Conservation (phyloP, 2,797 vertebrate genomes). For the Paratrypauchen microcephalus region DNA sequence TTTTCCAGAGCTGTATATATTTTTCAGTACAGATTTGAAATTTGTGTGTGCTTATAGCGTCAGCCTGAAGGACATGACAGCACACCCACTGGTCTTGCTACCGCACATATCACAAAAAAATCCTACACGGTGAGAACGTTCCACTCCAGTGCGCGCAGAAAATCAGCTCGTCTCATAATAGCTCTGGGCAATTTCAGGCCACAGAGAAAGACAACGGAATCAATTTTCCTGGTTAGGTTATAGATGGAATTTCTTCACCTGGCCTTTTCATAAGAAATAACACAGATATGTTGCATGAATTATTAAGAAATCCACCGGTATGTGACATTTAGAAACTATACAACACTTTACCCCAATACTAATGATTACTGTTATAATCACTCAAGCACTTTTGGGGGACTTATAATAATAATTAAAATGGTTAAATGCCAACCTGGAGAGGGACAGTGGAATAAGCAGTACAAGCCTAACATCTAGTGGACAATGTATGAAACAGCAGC, state of each 20-base stretch:
- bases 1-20: too few relatives aligned
- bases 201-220: constrained; percentile 77
- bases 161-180: constrained; percentile 70
- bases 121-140: constrained; percentile 56
- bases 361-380: constrained; percentile 47
- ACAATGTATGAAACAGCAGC: constrained; percentile 22
- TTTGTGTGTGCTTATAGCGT: constrained; percentile 26
- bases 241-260: constrained; percentile 67
- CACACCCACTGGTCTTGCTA: constrained; percentile 42
- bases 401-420: constrained; percentile 37
- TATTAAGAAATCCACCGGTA: constrained; percentile 58
- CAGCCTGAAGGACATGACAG: constrained; percentile 35
- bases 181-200: constrained; percentile 78
- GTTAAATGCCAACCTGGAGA: constrained; percentile 20
- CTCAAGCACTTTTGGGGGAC: constrained; percentile 21
- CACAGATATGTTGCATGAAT: constrained; percentile 63
- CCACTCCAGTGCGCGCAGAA: constrained; percentile 62
- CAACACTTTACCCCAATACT: constrained; percentile 17
- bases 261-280: constrained; percentile 62
- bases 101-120: constrained; percentile 33
- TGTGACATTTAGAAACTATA: constrained; percentile 20
- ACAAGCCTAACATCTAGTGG: constrained; percentile 67
- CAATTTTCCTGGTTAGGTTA: constrained; percentile 79
- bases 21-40: constrained; percentile 9
- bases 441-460: constrained; percentile 17